Base-by-base conservation (phyloP, 2,888 invertebrate species). In the Athalia cordata region DNA sequence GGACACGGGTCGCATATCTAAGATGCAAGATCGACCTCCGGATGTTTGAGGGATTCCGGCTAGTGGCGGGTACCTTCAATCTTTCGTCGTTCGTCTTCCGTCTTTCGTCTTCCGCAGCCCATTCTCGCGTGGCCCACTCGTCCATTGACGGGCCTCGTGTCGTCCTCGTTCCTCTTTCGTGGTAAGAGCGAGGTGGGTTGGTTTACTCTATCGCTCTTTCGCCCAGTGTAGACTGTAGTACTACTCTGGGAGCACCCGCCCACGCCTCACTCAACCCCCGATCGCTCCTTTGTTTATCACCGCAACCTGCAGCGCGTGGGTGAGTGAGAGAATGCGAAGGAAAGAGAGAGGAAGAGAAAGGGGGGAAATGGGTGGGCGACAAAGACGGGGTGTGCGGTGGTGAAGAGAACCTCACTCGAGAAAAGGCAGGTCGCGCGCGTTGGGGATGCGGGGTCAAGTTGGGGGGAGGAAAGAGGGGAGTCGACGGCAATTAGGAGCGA, bases 51-150 rank as follows among this genome's bases (percentile, higher is more conserved):
- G 55, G 5, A 7, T 9, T 7, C 55, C 11, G n/a, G 55, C 4
- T 5, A n/a, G 6, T 1, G 55, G 5, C 55, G n/a, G 55, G 55
- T 55, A 68, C 52, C 13, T 11, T 11, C 29, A 55, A 43, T 50
- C 68, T 52, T 52, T 11, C 67, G 11, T 15, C 67, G 77, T 78
- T 61, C 78, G 66, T 78, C 47, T 75, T 45, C 57, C 67, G 64
- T 79, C 57, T 64, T 65, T 55, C 57, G 64, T 64, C 70, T 50
- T 74, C 70, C 55, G 43, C 78, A 55, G 77, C 64, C 62, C 87
- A 86, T 87, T 87, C 86, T 86, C 86, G 84, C 84, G 83, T 81
- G 79, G 82, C 80, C 82, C 80, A 81, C 82, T 83, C 82, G 82
- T 80, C 85, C 87, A 86, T 87, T 86, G 87, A 87, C 84, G 84